These are phyloP conservation scores for Spondyliosoma cantharus DNA, from an alignment of 2,797 vertebrate species.

Conservation along the genomic window DNA sequence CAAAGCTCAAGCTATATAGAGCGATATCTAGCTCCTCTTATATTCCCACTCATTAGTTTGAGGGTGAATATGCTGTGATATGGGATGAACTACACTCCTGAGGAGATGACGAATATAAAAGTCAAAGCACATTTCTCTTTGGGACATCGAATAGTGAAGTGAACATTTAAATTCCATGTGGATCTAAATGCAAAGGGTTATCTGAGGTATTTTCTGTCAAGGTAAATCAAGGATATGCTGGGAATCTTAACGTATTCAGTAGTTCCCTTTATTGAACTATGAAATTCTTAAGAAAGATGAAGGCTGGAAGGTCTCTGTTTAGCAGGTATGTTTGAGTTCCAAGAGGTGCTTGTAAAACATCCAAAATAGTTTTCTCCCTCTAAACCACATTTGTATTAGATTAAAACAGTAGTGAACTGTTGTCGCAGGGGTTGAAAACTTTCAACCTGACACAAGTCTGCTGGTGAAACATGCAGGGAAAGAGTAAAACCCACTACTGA, in stretches of 20 bases:
- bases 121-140: not conserved
- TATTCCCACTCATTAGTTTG: constrained; percentile 48
- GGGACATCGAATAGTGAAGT: not conserved
- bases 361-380: not conserved
- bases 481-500: no score
- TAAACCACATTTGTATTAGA: not conserved
- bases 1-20: constrained; percentile 39
- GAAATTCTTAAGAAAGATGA: not conserved
- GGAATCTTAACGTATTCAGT: not conserved
- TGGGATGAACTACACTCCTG: not conserved
- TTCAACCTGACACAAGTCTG: no score
- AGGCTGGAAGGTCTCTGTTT: no score
- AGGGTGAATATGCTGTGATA: constrained; percentile 2
- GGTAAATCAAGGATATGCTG: not conserved
- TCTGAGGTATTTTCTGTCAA: constrained; percentile 1
- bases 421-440: not conserved
- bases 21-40: constrained; percentile 10
- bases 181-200: not conserved
- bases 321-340: no score
- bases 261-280: not conserved
- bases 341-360: not conserved
- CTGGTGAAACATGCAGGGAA: no score
- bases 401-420: not conserved
- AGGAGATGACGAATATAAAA: not conserved
- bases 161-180: not conserved